Evolutionary conservation across 37 sponge, comb jelly and placozoan species (phyloP), one percentile per base, ranked within the genome.

Genomic region (Oopsacas minuta): DNA sequence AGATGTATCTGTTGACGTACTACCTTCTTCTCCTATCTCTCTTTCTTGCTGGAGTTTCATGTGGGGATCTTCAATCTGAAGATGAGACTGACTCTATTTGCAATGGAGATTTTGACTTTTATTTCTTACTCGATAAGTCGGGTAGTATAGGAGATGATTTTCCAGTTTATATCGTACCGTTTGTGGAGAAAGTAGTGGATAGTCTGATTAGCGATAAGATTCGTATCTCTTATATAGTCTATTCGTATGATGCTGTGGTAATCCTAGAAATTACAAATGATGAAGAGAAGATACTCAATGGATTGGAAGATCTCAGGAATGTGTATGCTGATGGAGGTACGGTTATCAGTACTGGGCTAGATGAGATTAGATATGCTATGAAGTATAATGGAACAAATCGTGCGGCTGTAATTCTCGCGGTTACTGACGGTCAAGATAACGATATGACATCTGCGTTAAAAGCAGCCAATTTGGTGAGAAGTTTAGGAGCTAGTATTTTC

Each of bases 71-170:
- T n/a, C 7, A 12, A n/a, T 20, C 69, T 12, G n/a, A n/a, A n/a
- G n/a, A n/a, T n/a, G 83, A 85, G 28, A 23, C 15, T 8, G 84
- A 42, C 46, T 46, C 84, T 42, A 30, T 12, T 25, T 89, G 89
- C 81, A 35, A 42, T 12, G 89, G 89, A 52, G 81, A 53, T 3
- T 89, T 89, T 35, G 89, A 89, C 38, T 86, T 89, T 53, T 89
- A 89, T 49, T 83, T 89, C 38, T 42, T 86, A 0, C 39, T 89
- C 35, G 89, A 89, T 81, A 86, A 69, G 86, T 89, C 46, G 23
- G 81, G 86, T 0, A 69, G 75, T 83, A 53, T 84, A 0, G 39
- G 82, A 35, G 51, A 39, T 75, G 42, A 81, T 35, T 88, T 88
- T 39, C 81, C 28, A 69, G 22, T 28, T 20, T 39, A 88, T 8